Evolutionary conservation across 2,797 vertebrate species (phyloP), one percentile per base, ranked within the genome.

Genomic region (Eurystomus glaucurus): DNA sequence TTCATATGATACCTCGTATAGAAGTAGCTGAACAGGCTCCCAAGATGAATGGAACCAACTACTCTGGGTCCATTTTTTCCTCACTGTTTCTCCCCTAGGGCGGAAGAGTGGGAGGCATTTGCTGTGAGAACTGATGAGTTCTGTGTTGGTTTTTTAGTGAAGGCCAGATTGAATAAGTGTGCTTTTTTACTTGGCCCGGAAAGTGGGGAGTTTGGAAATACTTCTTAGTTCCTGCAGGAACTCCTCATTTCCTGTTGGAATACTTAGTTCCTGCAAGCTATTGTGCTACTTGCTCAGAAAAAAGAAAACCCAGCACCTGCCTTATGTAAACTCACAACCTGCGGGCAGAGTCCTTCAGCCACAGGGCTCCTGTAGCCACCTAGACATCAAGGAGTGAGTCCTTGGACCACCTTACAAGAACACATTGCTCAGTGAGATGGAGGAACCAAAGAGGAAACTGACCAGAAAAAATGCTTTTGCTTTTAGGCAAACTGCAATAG

Each of bases 141-240:
- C 37, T 87, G 33, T 75, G 50, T 64, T 96, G 88, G 77, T 96
- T 94, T 88, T 87, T 85, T 29, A 68, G 78, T 65, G 82, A 89
- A 91, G 90, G 66, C 45, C 70, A 84, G 68, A 64, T 71, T 92
- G 88, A 93, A 77, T 79, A 89, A 93, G 57, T 89, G n/a, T 91
- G 84, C 41, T 92, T 96, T 96, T 87, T 89, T 60, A 74, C 88
- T 96, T 92, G 84, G 84, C 86, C 94, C 78, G 61, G 94, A 97
- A 97, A 90, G 68, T 78, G 57, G 37, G 58, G 78, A 91, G 86
- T 37, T 89, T 95, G 71, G 86, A 96, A 95, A 96, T 92, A 91
- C 86, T 94, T 95, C 85, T 96, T 83, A 65, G 84, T 94, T 96
- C 95, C 92, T 23, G 52, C 69, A 96, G 93, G 96, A 97, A 96